A percentile compares a stretch with the other conserved stretches of the same genome.
phyloP scores from a whole-genome alignment of 1,140 invertebrate species.

The Microvelia longipes region DNA sequence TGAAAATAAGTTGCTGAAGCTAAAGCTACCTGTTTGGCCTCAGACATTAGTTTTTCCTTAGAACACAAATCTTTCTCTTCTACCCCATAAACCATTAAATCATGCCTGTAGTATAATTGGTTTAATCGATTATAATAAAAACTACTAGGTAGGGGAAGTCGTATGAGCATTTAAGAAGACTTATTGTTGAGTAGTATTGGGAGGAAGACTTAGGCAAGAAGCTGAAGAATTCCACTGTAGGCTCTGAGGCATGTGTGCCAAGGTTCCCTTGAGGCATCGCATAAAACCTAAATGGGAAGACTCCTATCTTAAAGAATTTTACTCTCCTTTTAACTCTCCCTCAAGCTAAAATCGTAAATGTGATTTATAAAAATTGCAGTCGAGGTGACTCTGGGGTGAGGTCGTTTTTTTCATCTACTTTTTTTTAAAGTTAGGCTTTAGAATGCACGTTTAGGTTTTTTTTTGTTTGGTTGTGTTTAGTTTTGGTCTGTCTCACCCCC shows the following conservation, averaged over 20 bases:
- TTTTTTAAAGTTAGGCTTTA: background rate
- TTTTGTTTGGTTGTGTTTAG: background rate
- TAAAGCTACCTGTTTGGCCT: too few species aligned
- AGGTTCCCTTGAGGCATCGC: background rate
- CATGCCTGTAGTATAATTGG: too few species aligned
- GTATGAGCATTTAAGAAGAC: background rate
- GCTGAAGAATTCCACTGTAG: conserved; percentile 9
- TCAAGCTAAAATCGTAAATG: conserved; percentile 14
- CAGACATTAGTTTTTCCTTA: too few species aligned
- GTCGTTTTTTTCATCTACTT: conserved; percentile 6
- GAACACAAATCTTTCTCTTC: too few species aligned
- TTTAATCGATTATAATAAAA: background rate
- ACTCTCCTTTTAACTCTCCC: conserved; percentile 5
- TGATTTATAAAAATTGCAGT: conserved; percentile 18
- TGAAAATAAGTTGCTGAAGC: too few species aligned
- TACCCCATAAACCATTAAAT: too few species aligned
- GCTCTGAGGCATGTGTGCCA: conserved; percentile 4
- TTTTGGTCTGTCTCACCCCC: conserved; percentile 6
- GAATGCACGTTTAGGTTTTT: background rate
- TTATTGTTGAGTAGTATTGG: background rate
- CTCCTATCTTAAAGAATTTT: conserved; percentile 16
- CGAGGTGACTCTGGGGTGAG: conserved; percentile 11
- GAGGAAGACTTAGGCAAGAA: background rate
- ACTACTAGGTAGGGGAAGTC: background rate
- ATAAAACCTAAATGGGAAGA: conserved; percentile 13